These are phyloP conservation scores for Etia nguti DNA, from an alignment of 2,113 vertebrate species.

Conservation along the genomic window DNA sequence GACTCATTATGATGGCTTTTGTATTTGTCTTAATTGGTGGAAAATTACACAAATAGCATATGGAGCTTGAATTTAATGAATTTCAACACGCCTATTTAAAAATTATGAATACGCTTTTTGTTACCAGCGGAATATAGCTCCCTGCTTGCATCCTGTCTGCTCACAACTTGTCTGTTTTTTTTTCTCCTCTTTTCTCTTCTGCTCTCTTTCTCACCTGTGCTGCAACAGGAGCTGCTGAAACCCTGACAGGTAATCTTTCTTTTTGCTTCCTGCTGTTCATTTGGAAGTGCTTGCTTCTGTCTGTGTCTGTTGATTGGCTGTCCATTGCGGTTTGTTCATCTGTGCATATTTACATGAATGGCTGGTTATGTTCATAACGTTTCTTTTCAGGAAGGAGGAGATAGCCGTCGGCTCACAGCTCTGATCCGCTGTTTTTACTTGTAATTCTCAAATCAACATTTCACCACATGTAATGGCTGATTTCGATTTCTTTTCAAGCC, in stretches of 20 bases:
- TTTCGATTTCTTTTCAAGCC: background rate
- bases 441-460: constrained; percentile 16
- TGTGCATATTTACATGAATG: constrained; percentile 56
- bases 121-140: constrained; percentile 16
- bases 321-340: constrained; percentile 46
- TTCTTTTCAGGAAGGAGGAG: constrained; percentile 7
- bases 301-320: constrained; percentile 54
- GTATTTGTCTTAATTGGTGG: constrained; percentile 29
- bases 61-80: constrained; percentile 26
- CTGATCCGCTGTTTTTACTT: constrained; percentile 1
- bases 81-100: background rate
- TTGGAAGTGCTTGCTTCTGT: constrained; percentile 40
- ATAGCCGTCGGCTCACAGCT: background rate
- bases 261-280: constrained; percentile 53
- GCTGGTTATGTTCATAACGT: constrained; percentile 7
- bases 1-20: constrained; percentile 18
- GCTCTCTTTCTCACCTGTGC: constrained; percentile 31
- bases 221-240: constrained; percentile 75
- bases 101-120: background rate
- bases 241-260: constrained; percentile 72
- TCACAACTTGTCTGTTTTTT: constrained; percentile 52
- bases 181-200: background rate
- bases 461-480: background rate
- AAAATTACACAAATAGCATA: constrained; percentile 22
- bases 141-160: constrained; percentile 37